phyloP scores from a whole-genome alignment of 2,888 invertebrate genomes.

The Lasioglossum morio region DNA sequence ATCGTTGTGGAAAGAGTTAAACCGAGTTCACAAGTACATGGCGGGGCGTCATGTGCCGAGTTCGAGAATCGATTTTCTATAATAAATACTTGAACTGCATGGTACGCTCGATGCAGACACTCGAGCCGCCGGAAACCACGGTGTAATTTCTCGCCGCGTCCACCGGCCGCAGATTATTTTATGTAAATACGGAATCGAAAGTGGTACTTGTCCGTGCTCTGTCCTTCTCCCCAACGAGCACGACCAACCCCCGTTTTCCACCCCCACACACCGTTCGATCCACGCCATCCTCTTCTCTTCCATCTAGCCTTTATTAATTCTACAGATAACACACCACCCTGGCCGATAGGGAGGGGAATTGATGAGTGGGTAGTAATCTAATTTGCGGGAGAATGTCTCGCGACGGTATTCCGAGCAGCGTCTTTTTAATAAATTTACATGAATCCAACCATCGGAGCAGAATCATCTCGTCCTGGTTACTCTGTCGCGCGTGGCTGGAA shows the following conservation, averaged over 20 bases:
- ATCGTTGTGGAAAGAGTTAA: not conserved
- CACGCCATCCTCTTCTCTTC: conserved; percentile 25
- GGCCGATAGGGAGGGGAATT: conserved; percentile 64
- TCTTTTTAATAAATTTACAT: conserved; percentile 79
- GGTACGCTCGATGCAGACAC: conserved; percentile 43
- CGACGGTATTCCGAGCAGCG: conserved; percentile 64
- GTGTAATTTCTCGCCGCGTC: conserved; percentile 72
- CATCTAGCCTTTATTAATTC: conserved; percentile 73
- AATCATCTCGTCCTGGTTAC: conserved; percentile 18
- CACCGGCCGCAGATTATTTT: conserved; percentile 72
- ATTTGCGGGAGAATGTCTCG: conserved; percentile 75
- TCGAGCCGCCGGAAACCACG: conserved; percentile 55
- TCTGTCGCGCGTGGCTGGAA: not conserved
- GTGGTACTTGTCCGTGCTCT: conserved; percentile 65
- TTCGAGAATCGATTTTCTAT: conserved; percentile 67
- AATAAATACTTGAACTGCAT: conserved; percentile 64
- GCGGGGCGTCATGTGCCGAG: not conserved
- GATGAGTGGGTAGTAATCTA: conserved; percentile 78
- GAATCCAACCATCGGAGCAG: conserved; percentile 65
- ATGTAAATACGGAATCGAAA: conserved; percentile 76
- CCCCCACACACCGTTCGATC: not conserved
- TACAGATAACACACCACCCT: conserved; percentile 67
- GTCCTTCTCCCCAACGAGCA: conserved; percentile 24
- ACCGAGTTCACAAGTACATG: not conserved
- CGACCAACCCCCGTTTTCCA: conserved; percentile 15